Percentiles rank a stretch among this genome's conserved stretches.
Conservation (phyloP, 2,113 vertebrate species). For the Ptychochromis oligacanthus region DNA sequence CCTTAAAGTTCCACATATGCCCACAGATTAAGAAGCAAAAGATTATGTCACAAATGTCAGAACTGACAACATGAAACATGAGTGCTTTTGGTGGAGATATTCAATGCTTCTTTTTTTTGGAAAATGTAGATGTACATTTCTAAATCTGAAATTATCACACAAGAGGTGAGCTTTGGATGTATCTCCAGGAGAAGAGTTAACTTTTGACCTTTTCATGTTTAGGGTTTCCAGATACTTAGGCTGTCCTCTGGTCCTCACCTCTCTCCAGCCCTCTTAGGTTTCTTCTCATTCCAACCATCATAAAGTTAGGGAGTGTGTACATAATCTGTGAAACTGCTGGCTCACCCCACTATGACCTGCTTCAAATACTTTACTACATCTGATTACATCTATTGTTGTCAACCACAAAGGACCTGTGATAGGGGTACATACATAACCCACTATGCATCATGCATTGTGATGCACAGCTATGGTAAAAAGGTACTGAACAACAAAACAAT, state of each 20-base stretch:
- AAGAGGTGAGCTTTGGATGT: neutral
- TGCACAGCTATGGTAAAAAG: neutral
- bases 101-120: neutral
- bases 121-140: neutral
- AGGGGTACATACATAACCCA: neutral
- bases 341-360: slow-evolving; percentile 71
- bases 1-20: neutral
- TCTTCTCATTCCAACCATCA: slow-evolving; percentile 53
- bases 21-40: neutral
- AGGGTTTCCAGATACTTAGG: neutral
- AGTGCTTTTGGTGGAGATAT: neutral
- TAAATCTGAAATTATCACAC: neutral
- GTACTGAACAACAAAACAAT: neutral
- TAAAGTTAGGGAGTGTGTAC: slow-evolving; percentile 66
- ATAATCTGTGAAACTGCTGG: slow-evolving; percentile 63
- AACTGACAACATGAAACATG: neutral
- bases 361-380: slow-evolving; percentile 55
- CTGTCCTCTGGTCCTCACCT: slow-evolving; percentile 41
- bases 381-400: slow-evolving; percentile 76
- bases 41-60: neutral
- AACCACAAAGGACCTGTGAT: slow-evolving; percentile 45
- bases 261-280: slow-evolving; percentile 34
- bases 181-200: slow-evolving; percentile 15
- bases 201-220: slow-evolving; percentile 18
- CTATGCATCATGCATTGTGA: neutral